Evolutionary conservation across 2,797 vertebrate genomes (phyloP), one percentile per base, ranked within the genome.

Genomic region (Mycteria americana): DNA sequence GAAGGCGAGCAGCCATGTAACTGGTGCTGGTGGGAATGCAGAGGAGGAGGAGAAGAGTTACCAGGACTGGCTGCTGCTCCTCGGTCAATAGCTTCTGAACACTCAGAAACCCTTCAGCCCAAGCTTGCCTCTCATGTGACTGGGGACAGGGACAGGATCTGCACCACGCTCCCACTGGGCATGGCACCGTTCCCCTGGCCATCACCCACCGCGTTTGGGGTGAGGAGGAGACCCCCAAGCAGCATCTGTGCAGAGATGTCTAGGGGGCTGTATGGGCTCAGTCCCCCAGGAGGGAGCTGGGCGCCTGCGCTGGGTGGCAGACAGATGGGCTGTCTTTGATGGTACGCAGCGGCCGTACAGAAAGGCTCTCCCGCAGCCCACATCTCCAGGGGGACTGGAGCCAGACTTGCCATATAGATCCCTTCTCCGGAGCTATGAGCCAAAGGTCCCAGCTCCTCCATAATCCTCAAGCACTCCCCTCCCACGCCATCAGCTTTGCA

Each of bases 171-270:
- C 10, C 45, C 0, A 0, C 43, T 30, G 59, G 50, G 16, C n/a
- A 48, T 27, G 18, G 19, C 64, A 65, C n/a, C 3, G 0, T 48
- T 70, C 27, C 23, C 18, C 35, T 70, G 22, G 57, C 8, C 51
- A 18, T 23, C 56, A 75, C 21, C 46, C n/a, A 37, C 45, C 1
- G 0, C 0, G 0, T 37, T 54, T 3, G 4, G 27, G 10, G 39
- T 10, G 8, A 81, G 45, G 27, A 64, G 48, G 16, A 80, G 30
- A 50, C 35, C 6, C 10, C 28, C 27, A 35, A 5, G 37, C 9
- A 63, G 12, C 24, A 43, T 25, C 18, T 48, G 13, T 28, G 8
- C 22, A 60, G 57, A 53, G n/a, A 54, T 43, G 17, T 37, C 39
- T n/a, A 8, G 3, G 10, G 31, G 18, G 10, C 14, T 22, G 11